These are phyloP conservation scores for Drosophila fuyamai DNA, from an alignment of 1,140 invertebrate species.

Conservation along the genomic window DNA sequence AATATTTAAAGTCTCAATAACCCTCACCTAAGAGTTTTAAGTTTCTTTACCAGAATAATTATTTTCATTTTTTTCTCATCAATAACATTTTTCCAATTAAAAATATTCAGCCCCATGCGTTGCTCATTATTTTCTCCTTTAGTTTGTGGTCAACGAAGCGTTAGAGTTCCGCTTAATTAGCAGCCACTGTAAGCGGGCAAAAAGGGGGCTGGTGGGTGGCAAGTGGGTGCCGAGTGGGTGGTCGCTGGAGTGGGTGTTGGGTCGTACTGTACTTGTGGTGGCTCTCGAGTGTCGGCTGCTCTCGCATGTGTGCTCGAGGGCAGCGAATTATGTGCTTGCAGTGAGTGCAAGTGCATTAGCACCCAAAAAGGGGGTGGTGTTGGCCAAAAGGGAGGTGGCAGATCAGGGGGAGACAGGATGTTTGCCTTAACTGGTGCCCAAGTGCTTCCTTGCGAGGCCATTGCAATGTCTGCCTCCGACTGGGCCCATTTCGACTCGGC, in stretches of 20 bases:
- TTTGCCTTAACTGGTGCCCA: slow-evolving; percentile 72
- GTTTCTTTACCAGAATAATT: not conserved
- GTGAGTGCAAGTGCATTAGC: slow-evolving; percentile 81
- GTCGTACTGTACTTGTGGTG: slow-evolving; percentile 44
- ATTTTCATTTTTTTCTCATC: slow-evolving; percentile 17
- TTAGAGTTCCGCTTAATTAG: slow-evolving; percentile 40
- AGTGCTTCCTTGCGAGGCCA: slow-evolving; percentile 52
- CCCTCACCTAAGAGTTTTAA: not conserved
- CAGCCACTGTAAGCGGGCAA: slow-evolving; percentile 52
- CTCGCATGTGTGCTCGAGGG: slow-evolving; percentile 63
- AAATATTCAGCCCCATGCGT: slow-evolving; percentile 17
- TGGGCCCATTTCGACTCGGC: slow-evolving; percentile 19
- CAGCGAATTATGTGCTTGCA: slow-evolving; percentile 80
- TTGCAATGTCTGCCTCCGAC: slow-evolving; percentile 38
- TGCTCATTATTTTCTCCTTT: slow-evolving; percentile 35
- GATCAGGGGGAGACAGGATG: slow-evolving; percentile 50
- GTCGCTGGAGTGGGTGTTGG: slow-evolving; percentile 24
- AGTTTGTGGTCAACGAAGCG: slow-evolving; percentile 46
- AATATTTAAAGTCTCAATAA: not conserved
- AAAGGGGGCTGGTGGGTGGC: not conserved
- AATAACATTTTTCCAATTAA: slow-evolving; percentile 40
- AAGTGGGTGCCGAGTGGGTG: not conserved
- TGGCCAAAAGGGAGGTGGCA: slow-evolving; percentile 1
- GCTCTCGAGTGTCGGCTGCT: slow-evolving; percentile 59
- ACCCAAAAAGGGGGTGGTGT: slow-evolving; percentile 43